Evolutionary conservation across 2,888 invertebrate genomes (phyloP), one percentile per base, ranked within the genome.

Genomic region (Coelogynopora nodosa): DNA sequence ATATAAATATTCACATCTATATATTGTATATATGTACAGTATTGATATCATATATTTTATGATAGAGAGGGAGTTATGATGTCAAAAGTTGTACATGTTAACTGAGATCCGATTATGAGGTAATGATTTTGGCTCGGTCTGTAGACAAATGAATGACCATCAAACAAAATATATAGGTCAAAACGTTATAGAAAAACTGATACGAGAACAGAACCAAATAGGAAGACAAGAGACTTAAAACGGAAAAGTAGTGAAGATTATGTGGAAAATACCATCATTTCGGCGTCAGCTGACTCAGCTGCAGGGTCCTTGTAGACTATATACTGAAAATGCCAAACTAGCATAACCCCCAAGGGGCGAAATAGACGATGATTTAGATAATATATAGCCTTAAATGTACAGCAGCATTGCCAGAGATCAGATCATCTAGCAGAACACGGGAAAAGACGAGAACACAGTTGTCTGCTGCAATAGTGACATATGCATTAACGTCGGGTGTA

Each of bases 201-300:
- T 26, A 2, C 74, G 5, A 26, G 23, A 74, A 74, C 5, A 74
- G 23, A 74, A 74, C 23, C 10, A 74, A 26, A 13, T 2, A 74
- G 23, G 74, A 74, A 13, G 10, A 26, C 18, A 26, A 74, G 23
- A 13, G 74, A 26, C 74, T 74, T 2, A 26, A 23, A 74, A 23
- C 5, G 74, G 2, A 26, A 26, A 26, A 74, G 27, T n/a, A 13
- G 23, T 13, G 2, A 2, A 23, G 27, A 74, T 5, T n/a, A 23
- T 74, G 5, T 10, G 74, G 74, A 23, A 13, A 5, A 74, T 13
- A 13, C 2, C 74, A 13, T 74, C 74, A 13, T 49, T 49, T 49
- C 49, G 49, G 74, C 74, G 74, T 74, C 74, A 74, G 74, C 74
- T 74, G 74, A 74, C 74, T n/a, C 5, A 13, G 49, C 18, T 49